Conservation (phyloP, 2,113 vertebrate species). For the Nestor notabilis region DNA sequence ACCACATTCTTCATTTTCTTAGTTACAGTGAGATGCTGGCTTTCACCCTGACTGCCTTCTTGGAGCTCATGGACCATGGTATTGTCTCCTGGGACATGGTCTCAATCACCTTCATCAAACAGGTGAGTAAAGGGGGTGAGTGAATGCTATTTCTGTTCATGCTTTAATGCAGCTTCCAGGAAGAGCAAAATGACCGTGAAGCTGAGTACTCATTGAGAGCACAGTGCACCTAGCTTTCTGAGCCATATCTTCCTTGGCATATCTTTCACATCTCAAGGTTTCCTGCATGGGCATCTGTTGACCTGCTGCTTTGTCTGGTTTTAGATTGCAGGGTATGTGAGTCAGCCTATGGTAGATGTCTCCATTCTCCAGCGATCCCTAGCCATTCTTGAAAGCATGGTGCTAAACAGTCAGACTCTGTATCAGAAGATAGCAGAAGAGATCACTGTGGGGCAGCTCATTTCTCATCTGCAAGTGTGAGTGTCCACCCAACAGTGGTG, state of each 20-base stretch:
- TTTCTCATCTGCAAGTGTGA: constrained; percentile 99
- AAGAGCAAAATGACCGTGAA: not conserved
- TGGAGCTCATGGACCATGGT: constrained; percentile 98
- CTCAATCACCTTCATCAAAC: constrained; percentile 96
- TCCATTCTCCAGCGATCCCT: constrained; percentile 96
- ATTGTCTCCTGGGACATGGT: constrained; percentile 98
- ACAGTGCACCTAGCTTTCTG: not conserved
- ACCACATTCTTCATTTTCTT: not conserved
- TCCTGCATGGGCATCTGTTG: not conserved
- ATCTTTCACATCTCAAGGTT: not conserved
- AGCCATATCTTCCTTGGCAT: not conserved
- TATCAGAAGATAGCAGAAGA: constrained; percentile 96
- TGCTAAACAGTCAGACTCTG: constrained; percentile 96
- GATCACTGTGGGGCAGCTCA: constrained; percentile 97
- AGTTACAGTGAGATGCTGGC: constrained; percentile 99
- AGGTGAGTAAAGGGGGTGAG: constrained; percentile 76
- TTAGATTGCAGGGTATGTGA: constrained; percentile 95
- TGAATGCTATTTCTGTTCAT: not conserved
- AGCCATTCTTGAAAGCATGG: constrained; percentile 98
- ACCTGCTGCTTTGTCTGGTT: not conserved
- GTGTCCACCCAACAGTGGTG: constrained; percentile 57
- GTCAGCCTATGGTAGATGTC: constrained; percentile 95
- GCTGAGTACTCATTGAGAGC: not conserved
- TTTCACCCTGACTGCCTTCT: constrained; percentile 97
- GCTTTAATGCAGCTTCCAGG: not conserved